phyloP scores from a whole-genome alignment of 2,113 vertebrate species.

The Serilophus lunatus region DNA sequence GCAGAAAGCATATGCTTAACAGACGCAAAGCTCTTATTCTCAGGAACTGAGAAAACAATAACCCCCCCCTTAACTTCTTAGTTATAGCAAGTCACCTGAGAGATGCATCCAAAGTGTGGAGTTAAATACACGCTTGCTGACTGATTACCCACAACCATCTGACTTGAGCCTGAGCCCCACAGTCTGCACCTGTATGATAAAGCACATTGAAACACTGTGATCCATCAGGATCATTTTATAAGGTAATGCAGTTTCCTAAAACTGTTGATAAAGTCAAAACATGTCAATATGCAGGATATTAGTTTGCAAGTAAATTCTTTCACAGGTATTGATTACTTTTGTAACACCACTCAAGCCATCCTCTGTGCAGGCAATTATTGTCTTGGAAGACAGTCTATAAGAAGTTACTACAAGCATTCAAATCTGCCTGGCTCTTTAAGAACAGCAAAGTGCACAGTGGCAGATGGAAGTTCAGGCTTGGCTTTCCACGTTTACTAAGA shows the following conservation, averaged over 20 bases:
- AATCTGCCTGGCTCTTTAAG: background rate
- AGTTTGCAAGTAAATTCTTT: background rate
- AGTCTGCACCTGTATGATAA: background rate
- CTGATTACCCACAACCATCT: background rate
- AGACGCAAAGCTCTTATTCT: background rate
- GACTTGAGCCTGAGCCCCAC: background rate
- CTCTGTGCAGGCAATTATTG: background rate
- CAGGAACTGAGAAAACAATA: background rate
- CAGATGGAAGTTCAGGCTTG: background rate
- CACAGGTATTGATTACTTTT: background rate
- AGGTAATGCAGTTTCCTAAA: background rate
- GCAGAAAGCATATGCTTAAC: fast-evolving
- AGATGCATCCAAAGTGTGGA: background rate
- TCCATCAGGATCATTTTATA: background rate
- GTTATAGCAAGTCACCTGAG: background rate
- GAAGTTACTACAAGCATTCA: background rate
- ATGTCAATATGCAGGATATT: background rate
- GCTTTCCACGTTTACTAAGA: background rate
- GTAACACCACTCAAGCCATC: background rate
- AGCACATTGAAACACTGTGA: background rate
- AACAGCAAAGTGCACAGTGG: background rate
- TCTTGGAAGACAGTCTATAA: background rate
- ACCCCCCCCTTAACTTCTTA: background rate
- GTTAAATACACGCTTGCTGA: fast-evolving
- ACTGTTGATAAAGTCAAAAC: background rate